Evolutionary conservation across 2,888 invertebrate genomes (phyloP).

Genomic region (Xylocampa areola): DNA sequence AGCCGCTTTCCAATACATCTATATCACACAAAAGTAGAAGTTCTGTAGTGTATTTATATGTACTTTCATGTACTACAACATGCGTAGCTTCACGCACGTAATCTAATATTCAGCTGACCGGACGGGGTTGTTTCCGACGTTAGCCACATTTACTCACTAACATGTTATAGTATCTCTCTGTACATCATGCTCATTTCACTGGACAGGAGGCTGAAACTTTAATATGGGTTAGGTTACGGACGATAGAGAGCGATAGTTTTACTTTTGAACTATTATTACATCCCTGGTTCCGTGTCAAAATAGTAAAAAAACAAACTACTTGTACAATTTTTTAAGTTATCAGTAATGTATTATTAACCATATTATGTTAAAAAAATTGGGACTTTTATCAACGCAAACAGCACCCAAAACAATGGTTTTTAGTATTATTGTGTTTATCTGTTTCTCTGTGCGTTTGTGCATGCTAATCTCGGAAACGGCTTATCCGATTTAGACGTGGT

Average conservation of each 20-base stretch:
- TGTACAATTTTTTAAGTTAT: too few species aligned
- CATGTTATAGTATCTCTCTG: background rate
- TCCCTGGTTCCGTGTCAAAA: too few species aligned
- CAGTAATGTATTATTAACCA: too few species aligned
- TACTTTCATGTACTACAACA: conserved; percentile 11
- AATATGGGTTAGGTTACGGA: background rate
- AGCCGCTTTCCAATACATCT: background rate
- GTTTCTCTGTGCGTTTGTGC: too few species aligned
- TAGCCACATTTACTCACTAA: conserved; percentile 21
- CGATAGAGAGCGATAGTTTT: background rate
- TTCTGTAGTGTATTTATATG: background rate
- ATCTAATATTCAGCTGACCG: conserved; percentile 35
- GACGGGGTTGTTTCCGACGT: conserved; percentile 1
- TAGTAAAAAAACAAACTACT: too few species aligned
- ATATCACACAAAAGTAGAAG: background rate
- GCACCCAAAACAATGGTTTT: too few species aligned
- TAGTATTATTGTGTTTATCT: too few species aligned
- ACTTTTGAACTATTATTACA: too few species aligned
- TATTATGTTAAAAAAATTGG: too few species aligned
- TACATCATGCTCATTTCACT: background rate
- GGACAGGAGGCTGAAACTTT: background rate
- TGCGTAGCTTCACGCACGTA: conserved; percentile 7
- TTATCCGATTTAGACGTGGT: too few species aligned
- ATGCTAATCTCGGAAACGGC: too few species aligned
- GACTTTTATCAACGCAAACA: too few species aligned